Evolutionary conservation across 1,140 invertebrate genomes (phyloP).

Genomic region (Akabosia matsudoensis): DNA sequence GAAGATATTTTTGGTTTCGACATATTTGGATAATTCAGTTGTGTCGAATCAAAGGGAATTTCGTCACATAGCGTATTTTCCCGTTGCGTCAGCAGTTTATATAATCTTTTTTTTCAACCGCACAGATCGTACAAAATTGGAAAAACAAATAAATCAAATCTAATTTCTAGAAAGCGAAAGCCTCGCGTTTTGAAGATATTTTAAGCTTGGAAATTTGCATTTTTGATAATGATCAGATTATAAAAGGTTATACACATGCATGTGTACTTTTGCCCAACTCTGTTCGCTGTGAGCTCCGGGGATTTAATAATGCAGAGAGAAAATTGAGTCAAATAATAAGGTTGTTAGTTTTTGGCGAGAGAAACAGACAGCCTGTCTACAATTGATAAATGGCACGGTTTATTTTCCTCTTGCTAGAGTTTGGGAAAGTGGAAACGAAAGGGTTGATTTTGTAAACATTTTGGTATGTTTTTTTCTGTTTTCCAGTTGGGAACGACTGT

Average conservation of each 20-base stretch:
- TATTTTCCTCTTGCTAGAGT: background rate
- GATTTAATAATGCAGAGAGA: background rate
- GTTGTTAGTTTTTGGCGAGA: background rate
- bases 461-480: background rate
- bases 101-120: too few relatives aligned
- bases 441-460: too few relatives aligned
- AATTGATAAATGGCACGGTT: background rate
- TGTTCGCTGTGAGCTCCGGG: background rate
- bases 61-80: too few relatives aligned
- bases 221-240: slow-evolving; percentile 18
- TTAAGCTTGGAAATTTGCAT: background rate
- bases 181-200: background rate
- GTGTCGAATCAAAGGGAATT: too few relatives aligned
- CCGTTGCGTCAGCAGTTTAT: too few relatives aligned
- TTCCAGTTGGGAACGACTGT: slow-evolving; percentile 28
- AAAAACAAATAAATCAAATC: too few relatives aligned
- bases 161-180: background rate
- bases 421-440: background rate
- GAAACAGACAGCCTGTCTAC: background rate
- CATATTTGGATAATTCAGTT: too few relatives aligned
- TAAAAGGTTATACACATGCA: too few relatives aligned
- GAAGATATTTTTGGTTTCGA: too few relatives aligned
- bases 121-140: too few relatives aligned
- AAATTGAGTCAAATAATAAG: background rate
- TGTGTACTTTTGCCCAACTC: too few relatives aligned